phyloP scores from a whole-genome alignment of 2,113 vertebrate genomes.

The Paradisaea rubra region DNA sequence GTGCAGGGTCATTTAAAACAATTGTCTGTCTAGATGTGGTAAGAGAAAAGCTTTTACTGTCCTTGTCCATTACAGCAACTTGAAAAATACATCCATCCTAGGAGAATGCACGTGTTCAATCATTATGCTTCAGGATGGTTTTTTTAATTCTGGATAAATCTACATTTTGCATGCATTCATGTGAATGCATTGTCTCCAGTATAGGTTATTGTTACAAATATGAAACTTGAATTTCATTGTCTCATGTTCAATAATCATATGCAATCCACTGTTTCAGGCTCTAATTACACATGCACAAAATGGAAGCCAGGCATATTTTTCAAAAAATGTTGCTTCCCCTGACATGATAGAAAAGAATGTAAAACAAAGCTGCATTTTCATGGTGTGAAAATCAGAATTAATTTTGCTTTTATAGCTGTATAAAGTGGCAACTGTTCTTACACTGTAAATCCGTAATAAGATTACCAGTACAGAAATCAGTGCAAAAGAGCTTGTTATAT shows the following conservation, averaged over 20 bases:
- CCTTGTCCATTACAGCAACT: background rate
- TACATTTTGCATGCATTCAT: background rate
- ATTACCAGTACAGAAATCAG: background rate
- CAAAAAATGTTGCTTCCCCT: background rate
- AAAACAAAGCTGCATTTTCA: background rate
- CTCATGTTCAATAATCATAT: background rate
- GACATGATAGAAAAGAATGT: background rate
- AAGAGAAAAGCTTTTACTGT: background rate
- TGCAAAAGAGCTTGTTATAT: background rate
- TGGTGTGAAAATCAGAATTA: background rate
- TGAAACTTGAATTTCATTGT: background rate
- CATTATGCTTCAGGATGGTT: background rate
- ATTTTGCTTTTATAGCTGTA: background rate
- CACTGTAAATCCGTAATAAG: background rate
- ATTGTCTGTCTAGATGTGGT: background rate
- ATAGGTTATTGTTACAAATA: background rate
- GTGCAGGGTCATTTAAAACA: background rate
- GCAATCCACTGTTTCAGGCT: background rate
- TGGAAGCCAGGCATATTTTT: background rate
- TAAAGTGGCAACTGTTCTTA: background rate
- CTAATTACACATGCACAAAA: background rate
- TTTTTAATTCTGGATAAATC: background rate
- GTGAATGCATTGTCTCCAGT: background rate
- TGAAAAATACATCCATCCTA: background rate
- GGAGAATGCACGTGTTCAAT: background rate